Percentiles rank a stretch among this genome's conserved stretches.
Evolutionary conservation across 2,888 invertebrate genomes (phyloP).

Genomic region (Oligia fasciuncula): DNA sequence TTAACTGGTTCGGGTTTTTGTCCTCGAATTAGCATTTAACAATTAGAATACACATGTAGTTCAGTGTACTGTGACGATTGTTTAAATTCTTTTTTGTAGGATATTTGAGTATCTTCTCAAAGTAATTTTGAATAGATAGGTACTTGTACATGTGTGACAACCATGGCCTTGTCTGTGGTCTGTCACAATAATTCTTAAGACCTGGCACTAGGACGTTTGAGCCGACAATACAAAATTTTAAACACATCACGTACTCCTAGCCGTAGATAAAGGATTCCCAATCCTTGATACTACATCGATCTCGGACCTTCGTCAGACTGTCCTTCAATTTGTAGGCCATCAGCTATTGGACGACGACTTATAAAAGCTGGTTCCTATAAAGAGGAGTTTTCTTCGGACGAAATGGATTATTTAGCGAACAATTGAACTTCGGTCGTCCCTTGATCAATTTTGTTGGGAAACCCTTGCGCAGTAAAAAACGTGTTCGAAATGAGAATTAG

Average conservation of each 20-base stretch:
- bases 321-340: conserved; percentile 57
- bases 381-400: conserved; percentile 52
- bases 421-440: conserved; percentile 65
- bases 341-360: conserved; percentile 54
- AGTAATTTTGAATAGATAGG: background rate
- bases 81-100: conserved; percentile 26
- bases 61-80: conserved; percentile 16
- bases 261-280: conserved; percentile 32
- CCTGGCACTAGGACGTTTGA: background rate
- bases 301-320: conserved; percentile 35
- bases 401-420: conserved; percentile 71
- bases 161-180: background rate
- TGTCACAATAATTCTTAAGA: background rate
- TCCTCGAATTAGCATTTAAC: conserved; percentile 54
- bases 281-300: conserved; percentile 48
- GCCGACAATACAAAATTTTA: conserved; percentile 36
- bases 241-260: conserved; percentile 34
- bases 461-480: conserved; percentile 37
- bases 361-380: conserved; percentile 51
- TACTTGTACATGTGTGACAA: background rate
- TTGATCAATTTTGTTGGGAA: conserved; percentile 68
- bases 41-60: conserved; percentile 53
- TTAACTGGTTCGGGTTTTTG: conserved; percentile 46
- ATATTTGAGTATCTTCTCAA: conserved; percentile 1
- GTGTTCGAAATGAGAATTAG: conserved; percentile 39